Conservation (phyloP, 1,140 invertebrate genomes). For the Aphelinus atriplicis region DNA sequence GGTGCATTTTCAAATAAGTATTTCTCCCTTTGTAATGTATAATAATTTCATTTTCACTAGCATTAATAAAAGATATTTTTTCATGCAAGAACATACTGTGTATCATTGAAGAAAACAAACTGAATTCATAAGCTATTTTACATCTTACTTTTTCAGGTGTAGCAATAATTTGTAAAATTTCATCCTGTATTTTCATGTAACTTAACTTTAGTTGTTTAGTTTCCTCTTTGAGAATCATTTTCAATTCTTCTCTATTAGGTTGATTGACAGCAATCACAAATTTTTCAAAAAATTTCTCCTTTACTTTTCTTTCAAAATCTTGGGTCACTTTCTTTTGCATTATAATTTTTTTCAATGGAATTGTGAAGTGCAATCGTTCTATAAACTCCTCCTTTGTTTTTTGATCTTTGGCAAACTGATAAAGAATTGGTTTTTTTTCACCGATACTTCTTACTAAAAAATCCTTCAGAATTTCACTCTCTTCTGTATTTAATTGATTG, state of each 20-base stretch:
- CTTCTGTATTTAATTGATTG: slow-evolving; percentile 39
- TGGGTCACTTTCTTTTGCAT: slow-evolving; percentile 32
- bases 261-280: slow-evolving; percentile 46
- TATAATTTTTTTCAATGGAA: slow-evolving; percentile 36
- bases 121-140: slow-evolving; percentile 40
- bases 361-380: slow-evolving; percentile 36
- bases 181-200: slow-evolving; percentile 23
- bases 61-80: slow-evolving; percentile 39
- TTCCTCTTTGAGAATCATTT: slow-evolving; percentile 41
- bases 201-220: slow-evolving; percentile 4
- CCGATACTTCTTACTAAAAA: slow-evolving; percentile 41
- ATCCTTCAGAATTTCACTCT: slow-evolving; percentile 42
- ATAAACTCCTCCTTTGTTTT: slow-evolving; percentile 39
- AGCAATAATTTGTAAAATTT: slow-evolving; percentile 11
- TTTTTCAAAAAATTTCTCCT: slow-evolving; percentile 43
- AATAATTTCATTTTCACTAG: slow-evolving; percentile 28
- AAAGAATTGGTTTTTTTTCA: slow-evolving; percentile 33
- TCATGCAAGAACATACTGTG: slow-evolving; percentile 43
- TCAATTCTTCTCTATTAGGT: slow-evolving; percentile 42
- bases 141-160: slow-evolving; percentile 2
- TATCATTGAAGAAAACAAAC: slow-evolving; percentile 37
- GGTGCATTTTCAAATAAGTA: slow-evolving; percentile 25
- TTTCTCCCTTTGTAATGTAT: slow-evolving; percentile 40
- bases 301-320: slow-evolving; percentile 10
- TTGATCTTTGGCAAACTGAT: slow-evolving; percentile 36